Evolutionary conservation across 2,888 invertebrate genomes (phyloP).

Genomic region (Eupithecia vulgata): DNA sequence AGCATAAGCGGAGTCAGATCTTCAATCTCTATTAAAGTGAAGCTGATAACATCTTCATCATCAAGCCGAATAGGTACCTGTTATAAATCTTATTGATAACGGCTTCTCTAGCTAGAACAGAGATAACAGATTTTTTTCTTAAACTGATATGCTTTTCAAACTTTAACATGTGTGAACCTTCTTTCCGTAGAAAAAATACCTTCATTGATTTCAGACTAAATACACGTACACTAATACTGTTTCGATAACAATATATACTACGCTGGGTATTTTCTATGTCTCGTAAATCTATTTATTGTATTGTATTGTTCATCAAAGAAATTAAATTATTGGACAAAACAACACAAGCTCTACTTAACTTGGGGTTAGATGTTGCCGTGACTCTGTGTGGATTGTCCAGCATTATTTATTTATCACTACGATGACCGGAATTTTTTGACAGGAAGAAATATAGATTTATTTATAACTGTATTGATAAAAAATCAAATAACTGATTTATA

Average conservation of each 20-base stretch:
- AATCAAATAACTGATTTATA: background rate
- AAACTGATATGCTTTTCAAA: background rate
- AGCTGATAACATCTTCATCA: background rate
- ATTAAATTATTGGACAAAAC: too few species aligned
- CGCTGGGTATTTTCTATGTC: too few species aligned
- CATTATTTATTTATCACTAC: too few species aligned
- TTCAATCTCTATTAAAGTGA: background rate
- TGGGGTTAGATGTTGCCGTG: too few species aligned
- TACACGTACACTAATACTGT: background rate
- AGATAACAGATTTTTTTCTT: background rate
- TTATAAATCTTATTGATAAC: constrained; percentile 1
- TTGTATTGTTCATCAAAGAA: too few species aligned
- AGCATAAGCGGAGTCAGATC: background rate
- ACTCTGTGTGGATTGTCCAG: too few species aligned
- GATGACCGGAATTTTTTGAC: too few species aligned
- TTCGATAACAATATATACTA: background rate
- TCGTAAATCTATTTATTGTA: too few species aligned
- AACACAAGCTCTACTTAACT: too few species aligned
- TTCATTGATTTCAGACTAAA: background rate
- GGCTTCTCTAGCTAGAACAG: background rate
- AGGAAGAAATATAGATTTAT: background rate
- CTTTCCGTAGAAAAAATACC: background rate
- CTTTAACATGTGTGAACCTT: background rate
- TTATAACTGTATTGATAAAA: background rate
- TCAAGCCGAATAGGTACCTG: too few species aligned